phyloP scores from a whole-genome alignment of 2,113 vertebrate species.

The Semnornis frantzii region DNA sequence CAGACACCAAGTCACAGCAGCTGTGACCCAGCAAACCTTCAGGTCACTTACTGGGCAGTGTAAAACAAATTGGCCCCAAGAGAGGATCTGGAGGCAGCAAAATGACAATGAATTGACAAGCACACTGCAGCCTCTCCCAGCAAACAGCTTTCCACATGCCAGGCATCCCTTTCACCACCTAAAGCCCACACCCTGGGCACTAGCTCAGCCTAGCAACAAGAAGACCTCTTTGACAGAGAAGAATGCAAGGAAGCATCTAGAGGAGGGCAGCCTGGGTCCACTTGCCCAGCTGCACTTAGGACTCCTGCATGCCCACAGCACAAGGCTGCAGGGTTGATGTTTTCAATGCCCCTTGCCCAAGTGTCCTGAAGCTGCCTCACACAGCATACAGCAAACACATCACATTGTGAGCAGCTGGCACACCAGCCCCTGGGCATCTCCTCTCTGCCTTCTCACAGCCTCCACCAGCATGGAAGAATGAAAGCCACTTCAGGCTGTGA shows the following conservation, averaged over 20 bases:
- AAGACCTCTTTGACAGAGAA: neutral
- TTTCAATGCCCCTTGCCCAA: neutral
- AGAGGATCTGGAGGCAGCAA: neutral
- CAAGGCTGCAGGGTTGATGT: neutral
- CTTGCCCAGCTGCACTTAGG: neutral
- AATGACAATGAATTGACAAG: constrained; percentile 10
- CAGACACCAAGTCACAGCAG: neutral
- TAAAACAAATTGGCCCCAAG: neutral
- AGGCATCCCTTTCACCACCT: neutral
- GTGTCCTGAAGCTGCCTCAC: neutral
- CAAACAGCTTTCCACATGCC: constrained; percentile 19
- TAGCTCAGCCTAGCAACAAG: neutral
- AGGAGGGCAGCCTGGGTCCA: neutral
- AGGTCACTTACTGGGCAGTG: constrained; percentile 1
- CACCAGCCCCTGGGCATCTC: too few relatives aligned
- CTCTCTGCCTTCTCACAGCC: too few relatives aligned
- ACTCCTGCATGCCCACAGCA: neutral
- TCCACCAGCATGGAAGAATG: too few relatives aligned
- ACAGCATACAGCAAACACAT: neutral
- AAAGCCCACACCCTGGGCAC: neutral
- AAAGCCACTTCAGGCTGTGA: too few relatives aligned
- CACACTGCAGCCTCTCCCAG: neutral
- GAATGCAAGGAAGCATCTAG: neutral
- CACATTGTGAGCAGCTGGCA: too few relatives aligned
- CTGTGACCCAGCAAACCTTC: constrained; percentile 3